Conservation (phyloP, 2,113 vertebrate species). For the Microtus montanus region DNA sequence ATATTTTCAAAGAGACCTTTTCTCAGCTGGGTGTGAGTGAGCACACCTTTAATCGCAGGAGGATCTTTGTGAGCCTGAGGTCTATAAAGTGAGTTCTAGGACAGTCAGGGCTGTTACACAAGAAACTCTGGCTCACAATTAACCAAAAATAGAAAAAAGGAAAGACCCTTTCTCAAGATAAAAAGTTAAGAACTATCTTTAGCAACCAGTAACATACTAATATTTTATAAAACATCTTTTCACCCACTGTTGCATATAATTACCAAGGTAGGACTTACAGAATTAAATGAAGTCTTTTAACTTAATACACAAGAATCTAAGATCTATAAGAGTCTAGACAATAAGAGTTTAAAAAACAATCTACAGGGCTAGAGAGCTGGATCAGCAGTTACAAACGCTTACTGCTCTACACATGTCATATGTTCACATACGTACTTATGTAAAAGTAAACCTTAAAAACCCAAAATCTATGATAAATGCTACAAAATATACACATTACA, state of each 20-base stretch:
- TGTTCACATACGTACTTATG: background rate
- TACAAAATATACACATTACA: background rate
- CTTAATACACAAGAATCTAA: slow-evolving; percentile 15
- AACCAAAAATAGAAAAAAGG: too few species aligned
- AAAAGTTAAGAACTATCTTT: background rate
- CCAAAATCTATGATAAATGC: background rate
- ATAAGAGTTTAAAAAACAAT: background rate
- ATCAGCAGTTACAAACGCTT: background rate
- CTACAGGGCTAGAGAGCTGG: background rate
- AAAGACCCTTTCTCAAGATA: background rate
- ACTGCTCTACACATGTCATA: background rate
- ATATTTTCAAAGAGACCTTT: background rate
- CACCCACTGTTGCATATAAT: background rate
- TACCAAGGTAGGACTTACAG: slow-evolving; percentile 29
- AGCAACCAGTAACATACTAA: background rate
- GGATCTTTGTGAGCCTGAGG: too few species aligned
- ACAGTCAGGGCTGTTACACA: too few species aligned
- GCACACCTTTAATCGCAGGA: too few species aligned
- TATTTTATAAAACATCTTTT: background rate
- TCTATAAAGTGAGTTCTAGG: too few species aligned
- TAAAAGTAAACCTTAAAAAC: background rate
- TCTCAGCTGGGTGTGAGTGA: background rate
- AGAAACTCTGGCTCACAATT: too few species aligned
- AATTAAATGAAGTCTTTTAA: slow-evolving; percentile 38
- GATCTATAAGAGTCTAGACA: background rate